phyloP scores from a whole-genome alignment of 2,888 invertebrate genomes.

The Lampropteryx suffumata region DNA sequence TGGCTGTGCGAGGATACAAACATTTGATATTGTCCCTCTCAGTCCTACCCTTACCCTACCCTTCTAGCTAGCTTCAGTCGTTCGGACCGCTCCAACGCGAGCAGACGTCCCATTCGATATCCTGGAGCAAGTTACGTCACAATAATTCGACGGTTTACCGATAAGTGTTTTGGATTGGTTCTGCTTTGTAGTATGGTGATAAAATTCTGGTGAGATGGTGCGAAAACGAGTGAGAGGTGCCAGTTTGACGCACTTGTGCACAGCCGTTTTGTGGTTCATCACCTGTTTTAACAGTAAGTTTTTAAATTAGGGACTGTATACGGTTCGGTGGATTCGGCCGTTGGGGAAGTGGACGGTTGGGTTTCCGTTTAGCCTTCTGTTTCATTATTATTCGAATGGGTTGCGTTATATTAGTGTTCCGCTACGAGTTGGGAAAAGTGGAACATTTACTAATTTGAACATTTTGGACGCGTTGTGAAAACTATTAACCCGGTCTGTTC shows the following conservation, averaged over 20 bases:
- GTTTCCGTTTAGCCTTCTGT: constrained; percentile 24
- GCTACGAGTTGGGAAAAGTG: not conserved
- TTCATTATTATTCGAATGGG: constrained; percentile 18
- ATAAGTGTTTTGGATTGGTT: constrained; percentile 53
- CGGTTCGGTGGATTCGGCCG: constrained; percentile 56
- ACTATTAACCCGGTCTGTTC: not conserved
- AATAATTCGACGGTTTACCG: constrained; percentile 53
- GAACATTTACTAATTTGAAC: not conserved
- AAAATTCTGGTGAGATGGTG: constrained; percentile 72
- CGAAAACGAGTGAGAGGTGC: constrained; percentile 63
- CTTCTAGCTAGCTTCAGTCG: constrained; percentile 54
- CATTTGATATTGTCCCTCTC: constrained; percentile 66
- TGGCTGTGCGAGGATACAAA: constrained; percentile 68
- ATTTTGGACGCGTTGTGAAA: not conserved
- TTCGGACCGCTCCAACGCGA: constrained; percentile 53
- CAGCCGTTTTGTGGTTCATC: constrained; percentile 66
- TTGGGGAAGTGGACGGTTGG: constrained; percentile 37
- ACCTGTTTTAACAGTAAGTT: constrained; percentile 76
- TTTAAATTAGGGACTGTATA: constrained; percentile 50
- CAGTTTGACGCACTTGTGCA: constrained; percentile 62
- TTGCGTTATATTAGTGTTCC: constrained; percentile 3
- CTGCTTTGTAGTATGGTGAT: constrained; percentile 71
- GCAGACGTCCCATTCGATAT: constrained; percentile 45
- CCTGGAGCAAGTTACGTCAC: constrained; percentile 62
- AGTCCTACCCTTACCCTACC: constrained; percentile 50